Conservation (phyloP, 2,113 vertebrate genomes). For the Archocentrus centrarchus region DNA sequence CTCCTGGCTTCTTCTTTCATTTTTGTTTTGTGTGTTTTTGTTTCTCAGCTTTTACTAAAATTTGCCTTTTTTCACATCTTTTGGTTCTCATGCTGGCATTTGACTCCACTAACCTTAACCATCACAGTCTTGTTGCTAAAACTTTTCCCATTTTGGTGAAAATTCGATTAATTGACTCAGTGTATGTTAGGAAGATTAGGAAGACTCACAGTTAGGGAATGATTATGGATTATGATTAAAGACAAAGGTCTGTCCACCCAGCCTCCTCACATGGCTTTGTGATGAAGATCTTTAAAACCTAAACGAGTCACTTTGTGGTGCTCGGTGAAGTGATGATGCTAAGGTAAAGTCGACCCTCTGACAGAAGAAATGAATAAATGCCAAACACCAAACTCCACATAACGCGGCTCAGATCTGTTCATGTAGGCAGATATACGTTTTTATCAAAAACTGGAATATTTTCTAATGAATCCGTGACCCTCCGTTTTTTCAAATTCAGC, state of each 20-base stretch:
- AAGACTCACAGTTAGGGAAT: neutral
- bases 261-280: neutral
- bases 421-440: neutral
- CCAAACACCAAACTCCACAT: neutral
- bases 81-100: neutral
- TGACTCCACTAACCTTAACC: too few species aligned
- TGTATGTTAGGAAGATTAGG: neutral
- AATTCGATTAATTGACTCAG: neutral
- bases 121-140: too few species aligned
- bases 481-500: neutral
- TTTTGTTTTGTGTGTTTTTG: too few species aligned
- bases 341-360: neutral
- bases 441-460: neutral
- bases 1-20: neutral
- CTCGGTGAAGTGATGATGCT: neutral
- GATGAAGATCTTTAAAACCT: neutral
- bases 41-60: neutral
- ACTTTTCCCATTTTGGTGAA: neutral
- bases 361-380: neutral
- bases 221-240: neutral
- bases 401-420: rapidly evolving
- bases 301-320: neutral
- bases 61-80: neutral
- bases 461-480: neutral
- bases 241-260: neutral